phyloP scores from a whole-genome alignment of 2,888 invertebrate species.

The Steinernema scapterisci region DNA sequence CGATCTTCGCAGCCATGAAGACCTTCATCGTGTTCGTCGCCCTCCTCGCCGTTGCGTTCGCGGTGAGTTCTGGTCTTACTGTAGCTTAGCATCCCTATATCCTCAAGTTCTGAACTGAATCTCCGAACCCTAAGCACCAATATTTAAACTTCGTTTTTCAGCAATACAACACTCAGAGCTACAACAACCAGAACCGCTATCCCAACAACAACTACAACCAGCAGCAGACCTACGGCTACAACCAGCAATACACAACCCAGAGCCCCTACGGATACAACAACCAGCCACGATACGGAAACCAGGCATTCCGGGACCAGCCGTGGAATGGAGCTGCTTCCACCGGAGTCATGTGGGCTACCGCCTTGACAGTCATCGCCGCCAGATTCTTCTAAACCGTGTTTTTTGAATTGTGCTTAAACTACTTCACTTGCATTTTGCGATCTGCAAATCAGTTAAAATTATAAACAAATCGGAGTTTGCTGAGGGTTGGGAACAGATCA shows the following conservation, averaged over 20 bases:
- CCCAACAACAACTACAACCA: background rate
- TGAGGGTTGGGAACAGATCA: too few relatives aligned
- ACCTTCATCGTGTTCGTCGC: background rate
- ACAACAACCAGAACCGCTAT: conserved; percentile 12
- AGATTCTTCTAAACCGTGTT: background rate
- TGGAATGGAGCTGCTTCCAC: background rate
- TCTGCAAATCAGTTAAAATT: too few relatives aligned
- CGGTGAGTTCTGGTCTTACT: background rate
- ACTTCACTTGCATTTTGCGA: too few relatives aligned
- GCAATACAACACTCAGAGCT: background rate
- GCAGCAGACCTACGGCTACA: background rate
- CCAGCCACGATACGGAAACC: background rate
- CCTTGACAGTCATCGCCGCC: conserved; percentile 15
- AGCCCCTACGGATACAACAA: background rate
- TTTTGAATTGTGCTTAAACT: too few relatives aligned
- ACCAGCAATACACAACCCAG: background rate
- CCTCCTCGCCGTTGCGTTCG: background rate
- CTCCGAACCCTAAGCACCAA: background rate
- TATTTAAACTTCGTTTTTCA: background rate
- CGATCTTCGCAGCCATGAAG: background rate
- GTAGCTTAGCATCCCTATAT: too few relatives aligned
- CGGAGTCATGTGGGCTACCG: conserved; percentile 15
- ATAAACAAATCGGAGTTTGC: too few relatives aligned
- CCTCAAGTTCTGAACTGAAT: background rate
- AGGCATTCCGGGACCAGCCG: background rate